Percentiles rank a stretch among this genome's conserved stretches.
phyloP scores from a whole-genome alignment of 2,797 vertebrate species.

The Diplodus sargus region DNA sequence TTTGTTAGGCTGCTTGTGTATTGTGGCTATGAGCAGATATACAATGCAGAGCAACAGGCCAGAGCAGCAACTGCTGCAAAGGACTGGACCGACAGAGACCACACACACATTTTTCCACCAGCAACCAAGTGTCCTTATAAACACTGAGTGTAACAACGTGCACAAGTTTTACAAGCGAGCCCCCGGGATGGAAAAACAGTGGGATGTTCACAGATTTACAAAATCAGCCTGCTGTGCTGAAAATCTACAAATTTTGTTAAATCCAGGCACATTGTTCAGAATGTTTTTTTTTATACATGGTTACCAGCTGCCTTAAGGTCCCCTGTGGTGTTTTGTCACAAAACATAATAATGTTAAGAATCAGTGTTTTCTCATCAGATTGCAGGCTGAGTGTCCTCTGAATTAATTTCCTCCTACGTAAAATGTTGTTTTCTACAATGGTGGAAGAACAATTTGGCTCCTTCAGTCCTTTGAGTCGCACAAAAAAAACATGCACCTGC shows the following conservation, averaged over 20 bases:
- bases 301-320: background rate
- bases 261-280: background rate
- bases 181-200: slow-evolving; percentile 38
- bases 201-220: slow-evolving; percentile 6
- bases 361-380: background rate
- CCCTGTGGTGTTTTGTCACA: background rate
- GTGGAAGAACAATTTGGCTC: too few relatives aligned
- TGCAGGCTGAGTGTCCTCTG: background rate
- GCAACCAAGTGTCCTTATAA: slow-evolving; percentile 13
- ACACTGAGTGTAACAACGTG: slow-evolving; percentile 11
- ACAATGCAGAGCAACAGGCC: background rate
- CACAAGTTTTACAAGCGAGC: slow-evolving; percentile 25
- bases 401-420: background rate
- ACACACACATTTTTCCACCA: slow-evolving; percentile 56
- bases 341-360: background rate
- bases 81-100: slow-evolving; percentile 33
- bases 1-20: background rate
- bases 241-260: background rate
- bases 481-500: too few relatives aligned
- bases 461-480: too few relatives aligned
- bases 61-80: background rate
- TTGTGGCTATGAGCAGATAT: background rate
- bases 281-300: too few relatives aligned
- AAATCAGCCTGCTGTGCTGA: background rate
- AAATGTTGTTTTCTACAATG: background rate